Percentiles rank a stretch among this genome's conserved stretches.
Conservation (phyloP, 2,888 invertebrate species). For the Chromoteleia sp. region DNA sequence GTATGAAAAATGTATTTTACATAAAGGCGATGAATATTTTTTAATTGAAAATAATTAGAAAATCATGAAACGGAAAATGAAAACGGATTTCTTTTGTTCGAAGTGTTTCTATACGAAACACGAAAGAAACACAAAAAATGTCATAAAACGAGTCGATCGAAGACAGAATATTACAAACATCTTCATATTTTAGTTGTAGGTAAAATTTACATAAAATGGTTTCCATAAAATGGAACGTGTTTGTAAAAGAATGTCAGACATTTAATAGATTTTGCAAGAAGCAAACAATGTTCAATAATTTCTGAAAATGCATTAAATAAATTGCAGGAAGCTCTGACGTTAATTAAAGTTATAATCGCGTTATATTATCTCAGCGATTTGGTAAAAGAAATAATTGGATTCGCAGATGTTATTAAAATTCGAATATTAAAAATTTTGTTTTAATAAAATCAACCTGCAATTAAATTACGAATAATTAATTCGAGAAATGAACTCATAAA, state of each 20-base stretch:
- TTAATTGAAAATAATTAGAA: too few relatives aligned
- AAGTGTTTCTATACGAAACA: too few relatives aligned
- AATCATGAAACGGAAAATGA: too few relatives aligned
- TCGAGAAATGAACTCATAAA: too few relatives aligned
- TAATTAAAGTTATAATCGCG: constrained; percentile 18
- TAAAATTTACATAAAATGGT: neutral
- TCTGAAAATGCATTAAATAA: constrained; percentile 7
- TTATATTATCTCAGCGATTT: constrained; percentile 3
- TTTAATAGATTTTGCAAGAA: neutral
- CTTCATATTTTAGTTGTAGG: neutral
- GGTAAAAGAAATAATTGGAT: constrained; percentile 1
- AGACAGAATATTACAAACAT: neutral
- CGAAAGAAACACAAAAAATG: too few relatives aligned
- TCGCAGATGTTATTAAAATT: neutral
- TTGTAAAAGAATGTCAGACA: constrained; percentile 3
- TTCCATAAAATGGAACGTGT: neutral
- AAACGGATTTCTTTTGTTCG: too few relatives aligned
- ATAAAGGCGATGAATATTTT: too few relatives aligned
- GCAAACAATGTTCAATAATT: constrained; percentile 16
- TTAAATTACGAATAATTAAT: neutral
- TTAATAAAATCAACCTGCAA: neutral
- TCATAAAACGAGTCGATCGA: too few relatives aligned
- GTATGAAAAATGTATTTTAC: too few relatives aligned
- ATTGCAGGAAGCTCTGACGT: neutral
- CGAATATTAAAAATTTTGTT: neutral